These are phyloP conservation scores for Drosophila diplacantha DNA, from an alignment of 2,888 invertebrate genomes.

Conservation along the genomic window DNA sequence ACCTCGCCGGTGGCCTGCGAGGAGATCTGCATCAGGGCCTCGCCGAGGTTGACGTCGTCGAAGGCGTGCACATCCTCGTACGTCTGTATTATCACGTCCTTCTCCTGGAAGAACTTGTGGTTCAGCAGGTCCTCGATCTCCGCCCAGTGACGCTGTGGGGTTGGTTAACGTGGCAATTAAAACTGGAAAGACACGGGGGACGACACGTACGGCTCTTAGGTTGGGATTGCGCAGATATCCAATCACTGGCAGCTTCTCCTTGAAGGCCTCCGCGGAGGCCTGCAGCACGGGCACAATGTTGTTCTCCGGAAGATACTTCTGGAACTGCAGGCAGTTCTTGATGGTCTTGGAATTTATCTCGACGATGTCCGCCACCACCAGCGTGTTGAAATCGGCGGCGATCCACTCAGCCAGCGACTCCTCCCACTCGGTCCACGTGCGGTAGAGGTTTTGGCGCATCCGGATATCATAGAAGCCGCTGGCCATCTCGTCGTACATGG, in stretches of 20 bases:
- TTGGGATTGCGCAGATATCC: conserved; percentile 89
- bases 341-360: conserved; percentile 82
- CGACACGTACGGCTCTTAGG: conserved; percentile 80
- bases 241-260: conserved; percentile 88
- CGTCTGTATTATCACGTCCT: conserved; percentile 82
- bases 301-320: conserved; percentile 90
- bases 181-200: background rate
- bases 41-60: conserved; percentile 79
- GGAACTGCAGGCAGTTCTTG: conserved; percentile 87
- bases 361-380: conserved; percentile 87
- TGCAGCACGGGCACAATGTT: conserved; percentile 87
- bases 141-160: conserved; percentile 86
- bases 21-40: conserved; percentile 89
- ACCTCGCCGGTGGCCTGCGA: conserved; percentile 93
- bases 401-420: conserved; percentile 84
- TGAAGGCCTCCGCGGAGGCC: conserved; percentile 87
- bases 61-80: conserved; percentile 87
- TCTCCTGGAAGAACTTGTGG: conserved; percentile 86
- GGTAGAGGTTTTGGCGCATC: conserved; percentile 88
- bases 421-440: conserved; percentile 87
- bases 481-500: conserved; percentile 88
- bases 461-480: conserved; percentile 88
- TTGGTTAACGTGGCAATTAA: background rate
- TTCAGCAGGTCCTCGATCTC: conserved; percentile 85
- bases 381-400: conserved; percentile 66